Evolutionary conservation across 2,797 vertebrate genomes (phyloP).

Genomic region (Dicrostonyx torquatus): DNA sequence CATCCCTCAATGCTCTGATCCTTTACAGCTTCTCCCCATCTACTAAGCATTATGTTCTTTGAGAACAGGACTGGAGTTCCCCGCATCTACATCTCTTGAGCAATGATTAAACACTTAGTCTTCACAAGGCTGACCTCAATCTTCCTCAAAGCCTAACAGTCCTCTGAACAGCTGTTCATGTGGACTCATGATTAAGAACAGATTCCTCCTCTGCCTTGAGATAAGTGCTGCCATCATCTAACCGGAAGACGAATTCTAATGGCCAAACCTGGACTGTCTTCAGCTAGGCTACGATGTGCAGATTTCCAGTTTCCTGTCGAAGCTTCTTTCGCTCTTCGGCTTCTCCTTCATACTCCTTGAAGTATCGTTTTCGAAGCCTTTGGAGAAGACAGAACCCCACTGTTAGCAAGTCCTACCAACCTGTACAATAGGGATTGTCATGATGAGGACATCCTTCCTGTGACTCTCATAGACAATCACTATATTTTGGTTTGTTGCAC

Average conservation of each 20-base stretch:
- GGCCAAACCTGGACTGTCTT: conserved; percentile 67
- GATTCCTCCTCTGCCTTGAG: conserved; percentile 43
- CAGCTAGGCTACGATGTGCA: conserved; percentile 81
- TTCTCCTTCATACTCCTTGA: conserved; percentile 82
- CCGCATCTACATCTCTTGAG: neutral
- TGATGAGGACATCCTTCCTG: neutral
- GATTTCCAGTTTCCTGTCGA: conserved; percentile 85
- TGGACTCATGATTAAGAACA: neutral
- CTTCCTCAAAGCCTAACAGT: neutral
- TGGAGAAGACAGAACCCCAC: conserved; percentile 55
- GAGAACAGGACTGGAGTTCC: neutral
- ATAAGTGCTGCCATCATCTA: neutral
- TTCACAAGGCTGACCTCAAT: neutral
- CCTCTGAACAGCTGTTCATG: neutral
- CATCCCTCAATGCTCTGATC: neutral
- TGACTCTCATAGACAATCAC: neutral
- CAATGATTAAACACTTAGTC: neutral
- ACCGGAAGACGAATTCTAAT: neutral
- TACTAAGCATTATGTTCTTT: neutral
- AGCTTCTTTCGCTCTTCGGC: conserved; percentile 88
- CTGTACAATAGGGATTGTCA: neutral
- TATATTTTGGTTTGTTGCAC: neutral
- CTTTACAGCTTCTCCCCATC: neutral
- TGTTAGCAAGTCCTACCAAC: neutral
- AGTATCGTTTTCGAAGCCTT: conserved; percentile 86